These are phyloP conservation scores for Ceratina japonica DNA, from an alignment of 1,140 invertebrate species.

Conservation along the genomic window DNA sequence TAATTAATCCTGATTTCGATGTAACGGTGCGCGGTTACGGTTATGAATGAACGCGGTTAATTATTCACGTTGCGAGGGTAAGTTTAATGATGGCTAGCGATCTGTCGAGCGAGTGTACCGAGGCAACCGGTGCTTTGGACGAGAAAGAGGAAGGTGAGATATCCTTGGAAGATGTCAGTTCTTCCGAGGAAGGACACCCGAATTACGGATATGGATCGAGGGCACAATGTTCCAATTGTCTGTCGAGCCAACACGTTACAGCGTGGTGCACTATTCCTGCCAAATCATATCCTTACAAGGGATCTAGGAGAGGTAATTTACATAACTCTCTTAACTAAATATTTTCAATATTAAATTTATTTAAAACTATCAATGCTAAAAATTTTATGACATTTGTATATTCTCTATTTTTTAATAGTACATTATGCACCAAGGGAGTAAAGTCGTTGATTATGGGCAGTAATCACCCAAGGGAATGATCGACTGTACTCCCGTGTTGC, in stretches of 20 bases:
- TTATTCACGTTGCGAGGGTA: slow-evolving; percentile 49
- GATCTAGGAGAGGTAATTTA: slow-evolving; percentile 66
- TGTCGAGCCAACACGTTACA: slow-evolving; percentile 54
- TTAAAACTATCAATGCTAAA: not conserved
- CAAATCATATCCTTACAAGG: slow-evolving; percentile 50
- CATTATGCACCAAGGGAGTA: no score
- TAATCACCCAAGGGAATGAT: no score
- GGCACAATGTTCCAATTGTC: slow-evolving; percentile 57
- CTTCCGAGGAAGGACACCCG: slow-evolving; percentile 73
- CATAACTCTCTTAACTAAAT: not conserved
- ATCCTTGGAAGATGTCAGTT: slow-evolving; percentile 77
- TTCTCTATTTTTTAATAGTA: not conserved
- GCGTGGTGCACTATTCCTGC: slow-evolving; percentile 61
- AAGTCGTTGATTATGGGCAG: no score
- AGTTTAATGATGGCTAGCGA: slow-evolving; percentile 74
- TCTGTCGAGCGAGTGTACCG: slow-evolving; percentile 71
- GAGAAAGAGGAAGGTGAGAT: slow-evolving; percentile 77
- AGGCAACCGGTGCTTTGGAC: slow-evolving; percentile 69
- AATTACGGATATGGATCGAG: slow-evolving; percentile 54
- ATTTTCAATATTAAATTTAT: no score
- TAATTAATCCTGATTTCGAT: slow-evolving; percentile 42
- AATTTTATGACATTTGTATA: slow-evolving; percentile 5
- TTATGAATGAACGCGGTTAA: slow-evolving; percentile 30
- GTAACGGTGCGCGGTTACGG: not conserved
- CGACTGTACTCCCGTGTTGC: no score